Percentiles rank a stretch among this genome's conserved stretches.
These are phyloP conservation scores for Muraenolepis orangiensis DNA, from an alignment of 2,797 vertebrate species.

Conservation along the genomic window DNA sequence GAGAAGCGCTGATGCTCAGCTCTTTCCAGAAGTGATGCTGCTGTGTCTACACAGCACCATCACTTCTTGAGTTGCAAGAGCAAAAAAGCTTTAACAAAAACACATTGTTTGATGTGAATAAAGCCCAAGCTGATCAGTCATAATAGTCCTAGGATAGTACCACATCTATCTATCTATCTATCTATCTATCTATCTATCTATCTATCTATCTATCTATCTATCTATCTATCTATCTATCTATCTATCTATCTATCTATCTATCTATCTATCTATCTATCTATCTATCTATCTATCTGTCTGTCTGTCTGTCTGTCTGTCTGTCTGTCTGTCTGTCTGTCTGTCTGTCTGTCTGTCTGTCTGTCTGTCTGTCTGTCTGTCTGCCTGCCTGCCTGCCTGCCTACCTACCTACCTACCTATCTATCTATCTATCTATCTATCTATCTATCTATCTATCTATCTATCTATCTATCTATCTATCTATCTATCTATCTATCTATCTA, in stretches of 20 bases:
- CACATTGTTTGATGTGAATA: too few relatives aligned
- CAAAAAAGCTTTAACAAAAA: too few relatives aligned
- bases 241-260: slow-evolving; percentile 1
- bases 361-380: not conserved
- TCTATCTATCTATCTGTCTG: not conserved
- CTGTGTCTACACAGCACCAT: too few relatives aligned
- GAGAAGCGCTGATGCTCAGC: too few relatives aligned
- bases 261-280: not conserved
- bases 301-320: not conserved
- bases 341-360: not conserved
- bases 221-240: not conserved
- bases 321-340: not conserved
- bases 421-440: not conserved
- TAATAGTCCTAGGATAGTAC: too few relatives aligned
- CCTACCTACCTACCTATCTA: not conserved
- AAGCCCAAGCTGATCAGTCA: too few relatives aligned
- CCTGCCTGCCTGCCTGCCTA: not conserved
- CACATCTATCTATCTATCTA: slow-evolving; percentile 2
- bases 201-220: slow-evolving; percentile 34
- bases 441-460: not conserved
- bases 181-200: slow-evolving; percentile 12
- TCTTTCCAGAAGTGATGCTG: too few relatives aligned
- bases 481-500: not conserved
- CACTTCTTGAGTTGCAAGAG: too few relatives aligned
- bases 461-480: not conserved